phyloP scores from a whole-genome alignment of 2,797 vertebrate species.

The Numenius phaeopus region DNA sequence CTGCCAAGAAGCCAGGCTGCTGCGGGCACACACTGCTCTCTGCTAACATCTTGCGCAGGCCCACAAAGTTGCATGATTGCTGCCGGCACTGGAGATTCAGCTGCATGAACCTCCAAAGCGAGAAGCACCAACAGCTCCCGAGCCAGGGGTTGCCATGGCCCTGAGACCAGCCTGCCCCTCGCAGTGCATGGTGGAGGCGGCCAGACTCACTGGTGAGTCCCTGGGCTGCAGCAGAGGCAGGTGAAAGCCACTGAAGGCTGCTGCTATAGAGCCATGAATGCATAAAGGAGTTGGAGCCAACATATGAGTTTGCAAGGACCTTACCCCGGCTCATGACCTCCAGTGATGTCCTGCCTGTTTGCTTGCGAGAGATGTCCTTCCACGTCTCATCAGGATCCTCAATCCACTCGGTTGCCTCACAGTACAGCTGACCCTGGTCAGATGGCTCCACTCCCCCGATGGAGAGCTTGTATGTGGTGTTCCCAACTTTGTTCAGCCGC shows the following conservation, averaged over 20 bases:
- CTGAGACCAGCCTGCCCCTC: rapidly evolving
- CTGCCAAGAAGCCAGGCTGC: neutral
- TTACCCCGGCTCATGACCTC: constrained; percentile 77
- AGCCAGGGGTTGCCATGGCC: neutral
- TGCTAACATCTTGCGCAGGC: rapidly evolving
- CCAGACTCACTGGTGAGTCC: neutral
- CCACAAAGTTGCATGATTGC: rapidly evolving
- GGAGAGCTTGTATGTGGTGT: constrained; percentile 61
- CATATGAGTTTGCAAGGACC: neutral
- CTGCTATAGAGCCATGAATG: neutral
- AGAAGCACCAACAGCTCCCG: neutral
- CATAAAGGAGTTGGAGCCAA: neutral
- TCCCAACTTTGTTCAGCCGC: constrained; percentile 65
- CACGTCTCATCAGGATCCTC: constrained; percentile 78
- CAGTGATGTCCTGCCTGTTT: constrained; percentile 40
- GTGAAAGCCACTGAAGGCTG: neutral
- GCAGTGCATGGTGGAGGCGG: rapidly evolving
- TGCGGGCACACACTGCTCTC: rapidly evolving
- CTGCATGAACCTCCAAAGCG: neutral
- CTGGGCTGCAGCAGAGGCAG: rapidly evolving
- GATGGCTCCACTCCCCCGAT: neutral
- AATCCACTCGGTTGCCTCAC: constrained; percentile 78
- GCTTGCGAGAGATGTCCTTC: constrained; percentile 80
- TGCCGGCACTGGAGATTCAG: rapidly evolving
- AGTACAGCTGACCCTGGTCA: constrained; percentile 75